Conservation (phyloP, 2,888 invertebrate genomes). For the Autographa pulchrina region DNA sequence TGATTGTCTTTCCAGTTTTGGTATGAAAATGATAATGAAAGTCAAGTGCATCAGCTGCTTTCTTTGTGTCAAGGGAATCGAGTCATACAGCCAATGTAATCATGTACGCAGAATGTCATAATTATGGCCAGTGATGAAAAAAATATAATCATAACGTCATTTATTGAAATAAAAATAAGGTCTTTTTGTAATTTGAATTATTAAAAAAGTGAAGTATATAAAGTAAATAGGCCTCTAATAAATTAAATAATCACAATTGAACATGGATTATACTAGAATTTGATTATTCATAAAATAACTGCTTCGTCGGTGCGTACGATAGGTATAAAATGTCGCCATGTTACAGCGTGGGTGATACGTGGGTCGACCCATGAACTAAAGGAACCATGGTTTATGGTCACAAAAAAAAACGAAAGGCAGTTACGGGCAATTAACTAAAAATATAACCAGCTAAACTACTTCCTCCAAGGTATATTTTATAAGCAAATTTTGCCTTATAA, state of each 20-base stretch:
- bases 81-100: slow-evolving; percentile 18
- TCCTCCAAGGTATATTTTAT: not conserved
- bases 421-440: slow-evolving; percentile 15
- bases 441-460: not conserved
- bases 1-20: slow-evolving; percentile 11
- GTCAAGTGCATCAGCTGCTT: slow-evolving; percentile 42
- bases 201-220: no score
- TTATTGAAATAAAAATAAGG: no score
- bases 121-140: not conserved
- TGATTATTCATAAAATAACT: not conserved
- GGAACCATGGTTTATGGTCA: slow-evolving; percentile 24
- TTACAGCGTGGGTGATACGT: slow-evolving; percentile 52
- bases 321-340: slow-evolving; percentile 32
- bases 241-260: no score
- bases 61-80: slow-evolving; percentile 46
- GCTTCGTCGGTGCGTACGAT: not conserved
- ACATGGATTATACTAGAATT: no score
- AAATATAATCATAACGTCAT: not conserved
- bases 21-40: slow-evolving; percentile 31
- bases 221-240: no score
- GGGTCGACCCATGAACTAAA: slow-evolving; percentile 23
- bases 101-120: slow-evolving; percentile 12
- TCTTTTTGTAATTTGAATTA: no score
- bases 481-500: slow-evolving; percentile 8
- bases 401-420: slow-evolving; percentile 17